Evolutionary conservation across 2,888 invertebrate species (phyloP), one percentile per base, ranked within the genome.

Genomic region (Rhamphomyia laevipes): DNA sequence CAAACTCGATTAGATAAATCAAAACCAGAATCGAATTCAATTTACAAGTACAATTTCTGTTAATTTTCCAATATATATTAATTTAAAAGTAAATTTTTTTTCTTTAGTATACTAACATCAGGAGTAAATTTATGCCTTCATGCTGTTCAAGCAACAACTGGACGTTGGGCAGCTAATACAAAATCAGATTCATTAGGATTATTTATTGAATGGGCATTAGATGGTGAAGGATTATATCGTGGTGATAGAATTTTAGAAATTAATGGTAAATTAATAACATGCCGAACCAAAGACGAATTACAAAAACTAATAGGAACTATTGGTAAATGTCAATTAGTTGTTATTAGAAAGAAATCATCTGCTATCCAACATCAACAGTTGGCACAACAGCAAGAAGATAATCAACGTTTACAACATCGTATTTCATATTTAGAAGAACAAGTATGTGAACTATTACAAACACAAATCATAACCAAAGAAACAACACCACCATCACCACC

Each of bases 371-470:
- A 70, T 41, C 68, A 70, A 50, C 68, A 68, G 48, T 53, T 68
- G 1, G 60, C 67, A 33, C 66, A 67, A 52, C 65, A 73, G 17
- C 80, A 82, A 59, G 77, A 83, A 18, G 90, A 90, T 69, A 90
- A 89, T 71, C 80, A 88, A 52, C 75, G 90, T 46, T 75, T 91
- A 51, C 88, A 88, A 13, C 91, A 91, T 68, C 77, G 91, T 57
- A 91, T 91, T 61, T 86, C 88, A 2, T 91, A 91, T 68, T 76
- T 92, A 50, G 91, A 92, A 67, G 90, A 91, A 63, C 90, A 90
- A 70, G 88, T 88, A 55, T 73, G 75, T 1, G 80, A 81, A 57
- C 66, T 82, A 12, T 73, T 81, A 48, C 67, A 55, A 2, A 73
- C 81, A 47, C 67, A 56, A 2, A n/a, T n/a, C n/a, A n/a, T n/a